Evolutionary conservation across 2,888 invertebrate genomes (phyloP).

Genomic region (Chrysotoxum bicinctum): DNA sequence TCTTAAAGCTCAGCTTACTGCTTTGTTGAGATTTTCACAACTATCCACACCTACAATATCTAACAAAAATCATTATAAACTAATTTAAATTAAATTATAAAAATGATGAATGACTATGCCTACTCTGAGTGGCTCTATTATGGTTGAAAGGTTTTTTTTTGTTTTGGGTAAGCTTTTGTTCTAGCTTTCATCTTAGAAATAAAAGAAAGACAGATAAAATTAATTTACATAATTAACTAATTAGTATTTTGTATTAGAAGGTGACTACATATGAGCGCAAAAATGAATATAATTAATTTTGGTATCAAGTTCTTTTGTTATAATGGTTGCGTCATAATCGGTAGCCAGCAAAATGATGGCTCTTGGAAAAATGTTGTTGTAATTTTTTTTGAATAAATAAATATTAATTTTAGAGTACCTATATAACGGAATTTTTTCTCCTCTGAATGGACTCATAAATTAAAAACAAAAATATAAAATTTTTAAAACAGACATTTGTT

Average conservation of each 20-base stretch:
- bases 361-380: too few relatives aligned
- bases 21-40: neutral
- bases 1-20: conserved; percentile 15
- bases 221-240: conserved; percentile 67
- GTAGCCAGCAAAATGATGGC: neutral
- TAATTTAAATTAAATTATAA: conserved; percentile 61
- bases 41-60: conserved; percentile 55
- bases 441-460: too few relatives aligned
- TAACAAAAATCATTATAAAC: neutral
- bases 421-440: too few relatives aligned
- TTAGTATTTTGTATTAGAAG: conserved; percentile 51
- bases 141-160: conserved; percentile 47
- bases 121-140: conserved; percentile 56
- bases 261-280: conserved; percentile 35
- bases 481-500: too few relatives aligned
- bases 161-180: conserved; percentile 23
- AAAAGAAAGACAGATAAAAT: conserved; percentile 18
- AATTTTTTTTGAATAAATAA: too few relatives aligned
- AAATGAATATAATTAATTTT: conserved; percentile 12
- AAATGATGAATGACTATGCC: conserved; percentile 73
- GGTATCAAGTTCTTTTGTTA: conserved; percentile 15
- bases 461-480: too few relatives aligned
- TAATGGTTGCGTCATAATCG: conserved; percentile 41
- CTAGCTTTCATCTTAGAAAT: conserved; percentile 25
- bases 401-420: too few relatives aligned